A percentile compares a stretch with the other conserved stretches of the same genome.
Evolutionary conservation across 1,140 invertebrate genomes (phyloP).

Genomic region (Meloidogyne floridensis): DNA sequence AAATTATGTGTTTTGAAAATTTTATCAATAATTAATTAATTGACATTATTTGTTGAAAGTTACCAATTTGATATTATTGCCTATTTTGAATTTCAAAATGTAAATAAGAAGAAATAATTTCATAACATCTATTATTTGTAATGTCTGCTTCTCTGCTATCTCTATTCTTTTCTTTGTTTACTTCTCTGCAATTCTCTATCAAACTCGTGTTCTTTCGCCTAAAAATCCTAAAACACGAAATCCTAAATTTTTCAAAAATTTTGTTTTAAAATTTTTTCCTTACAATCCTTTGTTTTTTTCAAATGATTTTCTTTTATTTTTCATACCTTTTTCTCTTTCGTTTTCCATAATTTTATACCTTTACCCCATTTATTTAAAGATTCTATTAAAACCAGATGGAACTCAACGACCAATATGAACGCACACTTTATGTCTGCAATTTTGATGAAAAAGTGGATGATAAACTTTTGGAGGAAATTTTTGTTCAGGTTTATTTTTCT

Average conservation of each 20-base stretch:
- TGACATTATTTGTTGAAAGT: too few species aligned
- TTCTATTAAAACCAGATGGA: not conserved
- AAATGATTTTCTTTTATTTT: not conserved
- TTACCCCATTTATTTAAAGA: not conserved
- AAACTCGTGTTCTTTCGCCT: not conserved
- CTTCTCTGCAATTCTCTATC: not conserved
- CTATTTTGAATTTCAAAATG: too few species aligned
- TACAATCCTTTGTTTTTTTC: not conserved
- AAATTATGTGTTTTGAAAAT: too few species aligned
- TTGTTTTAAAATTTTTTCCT: not conserved
- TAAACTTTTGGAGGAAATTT: constrained; percentile 41
- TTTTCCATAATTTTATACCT: too few species aligned
- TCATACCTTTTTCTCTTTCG: too few species aligned
- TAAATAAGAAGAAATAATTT: too few species aligned
- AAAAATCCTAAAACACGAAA: not conserved
- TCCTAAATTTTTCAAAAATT: not conserved
- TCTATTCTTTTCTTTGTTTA: not conserved
- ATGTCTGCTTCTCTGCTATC: not conserved
- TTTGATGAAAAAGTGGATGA: constrained; percentile 30
- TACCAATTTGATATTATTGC: too few species aligned
- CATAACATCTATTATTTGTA: too few species aligned
- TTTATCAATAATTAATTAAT: too few species aligned
- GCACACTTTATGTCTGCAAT: constrained; percentile 35
- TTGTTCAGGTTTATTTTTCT: constrained; percentile 31
- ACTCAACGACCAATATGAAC: constrained; percentile 1